These are phyloP conservation scores for Acanthurus lineatus DNA, from an alignment of 2,797 vertebrate species.

Conservation along the genomic window DNA sequence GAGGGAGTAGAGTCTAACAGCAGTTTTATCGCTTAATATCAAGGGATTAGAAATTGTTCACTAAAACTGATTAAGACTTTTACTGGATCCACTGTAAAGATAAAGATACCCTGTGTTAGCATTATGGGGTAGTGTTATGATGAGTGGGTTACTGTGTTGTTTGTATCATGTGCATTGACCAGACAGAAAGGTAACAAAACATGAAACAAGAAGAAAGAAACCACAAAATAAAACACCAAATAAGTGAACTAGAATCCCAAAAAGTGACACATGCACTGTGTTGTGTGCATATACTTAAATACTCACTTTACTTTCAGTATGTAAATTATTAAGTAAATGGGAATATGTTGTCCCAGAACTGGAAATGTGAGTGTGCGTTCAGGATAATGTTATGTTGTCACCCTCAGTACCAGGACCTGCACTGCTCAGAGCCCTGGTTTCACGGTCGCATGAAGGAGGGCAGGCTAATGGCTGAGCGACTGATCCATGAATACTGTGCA, in stretches of 20 bases:
- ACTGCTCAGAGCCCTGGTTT: constrained; percentile 93
- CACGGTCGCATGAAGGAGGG: constrained; percentile 91
- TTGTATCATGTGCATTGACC: no score
- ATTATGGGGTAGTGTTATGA: no score
- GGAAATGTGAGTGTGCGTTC: neutral
- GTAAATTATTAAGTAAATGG: neutral
- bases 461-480: constrained; percentile 89
- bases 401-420: constrained; percentile 83
- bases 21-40: neutral
- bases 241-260: no score
- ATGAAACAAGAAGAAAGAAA: no score
- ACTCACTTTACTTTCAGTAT: neutral
- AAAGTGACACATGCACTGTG: no score
- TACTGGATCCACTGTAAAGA: no score
- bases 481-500: constrained; percentile 92
- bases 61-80: no score
- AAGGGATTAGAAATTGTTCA: no score
- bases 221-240: no score
- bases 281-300: neutral
- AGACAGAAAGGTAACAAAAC: no score
- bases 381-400: neutral
- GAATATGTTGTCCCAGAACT: neutral
- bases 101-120: no score
- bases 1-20: neutral
- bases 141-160: no score